phyloP scores from a whole-genome alignment of 2,888 invertebrate genomes.

The Synanthedon formicaeformis region DNA sequence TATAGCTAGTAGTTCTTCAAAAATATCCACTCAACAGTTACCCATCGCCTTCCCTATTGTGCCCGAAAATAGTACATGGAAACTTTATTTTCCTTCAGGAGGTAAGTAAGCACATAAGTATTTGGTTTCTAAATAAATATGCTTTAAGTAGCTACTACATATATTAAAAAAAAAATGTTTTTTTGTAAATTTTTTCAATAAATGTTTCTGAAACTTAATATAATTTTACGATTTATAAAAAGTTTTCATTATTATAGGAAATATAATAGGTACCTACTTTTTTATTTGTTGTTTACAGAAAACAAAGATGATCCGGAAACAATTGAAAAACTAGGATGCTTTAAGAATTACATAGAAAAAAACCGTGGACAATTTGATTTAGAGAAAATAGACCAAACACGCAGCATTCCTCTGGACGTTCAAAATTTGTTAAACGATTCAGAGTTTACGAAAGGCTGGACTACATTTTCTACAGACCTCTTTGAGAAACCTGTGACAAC shows the following conservation, averaged over 20 bases:
- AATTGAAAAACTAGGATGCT: slow-evolving; percentile 26
- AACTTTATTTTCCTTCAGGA: slow-evolving; percentile 81
- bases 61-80: slow-evolving; percentile 76
- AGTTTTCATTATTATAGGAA: no score
- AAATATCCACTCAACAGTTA: slow-evolving; percentile 51
- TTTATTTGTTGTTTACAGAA: slow-evolving; percentile 22
- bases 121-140: no score
- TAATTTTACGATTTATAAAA: no score
- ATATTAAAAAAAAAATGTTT: no score
- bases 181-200: no score
- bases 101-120: slow-evolving; percentile 49
- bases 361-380: slow-evolving; percentile 59
- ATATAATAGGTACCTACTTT: not conserved
- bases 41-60: slow-evolving; percentile 40
- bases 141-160: no score
- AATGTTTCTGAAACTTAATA: no score
- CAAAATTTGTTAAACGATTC: slow-evolving; percentile 66
- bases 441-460: slow-evolving; percentile 72
- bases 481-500: slow-evolving; percentile 75
- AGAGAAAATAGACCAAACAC: slow-evolving; percentile 70
- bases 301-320: slow-evolving; percentile 35
- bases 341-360: slow-evolving; percentile 40
- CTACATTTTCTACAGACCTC: slow-evolving; percentile 74
- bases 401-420: slow-evolving; percentile 71
- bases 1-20: slow-evolving; percentile 29